Conservation (phyloP, 1,140 invertebrate genomes). For the Drosophila nasuta region DNA sequence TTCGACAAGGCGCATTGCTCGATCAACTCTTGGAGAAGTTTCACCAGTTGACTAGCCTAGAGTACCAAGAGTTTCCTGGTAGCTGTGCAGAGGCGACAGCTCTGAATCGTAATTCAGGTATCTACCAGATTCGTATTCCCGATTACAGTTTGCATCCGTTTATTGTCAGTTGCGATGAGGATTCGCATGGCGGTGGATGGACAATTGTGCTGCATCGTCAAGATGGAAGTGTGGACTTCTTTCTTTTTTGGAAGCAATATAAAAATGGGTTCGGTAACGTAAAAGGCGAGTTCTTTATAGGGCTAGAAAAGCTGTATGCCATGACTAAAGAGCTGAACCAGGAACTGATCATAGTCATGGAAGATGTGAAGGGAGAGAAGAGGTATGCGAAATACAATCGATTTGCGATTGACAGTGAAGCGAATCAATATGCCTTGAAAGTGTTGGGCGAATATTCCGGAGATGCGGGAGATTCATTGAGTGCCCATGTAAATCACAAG, state of each 20-base stretch:
- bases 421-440: slow-evolving; percentile 2
- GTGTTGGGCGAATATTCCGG: slow-evolving; percentile 32
- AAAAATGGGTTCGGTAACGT: slow-evolving; percentile 87
- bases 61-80: background rate
- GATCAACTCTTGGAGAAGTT: slow-evolving; percentile 8
- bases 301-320: slow-evolving; percentile 86
- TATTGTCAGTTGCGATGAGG: slow-evolving; percentile 29
- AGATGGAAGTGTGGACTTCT: slow-evolving; percentile 88
- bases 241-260: slow-evolving; percentile 87
- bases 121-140: slow-evolving; percentile 27
- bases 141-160: slow-evolving; percentile 19
- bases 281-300: slow-evolving; percentile 87
- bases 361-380: slow-evolving; percentile 11
- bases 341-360: slow-evolving; percentile 87
- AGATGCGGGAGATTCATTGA: slow-evolving; percentile 40
- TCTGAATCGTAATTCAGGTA: slow-evolving; percentile 10
- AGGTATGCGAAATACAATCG: slow-evolving; percentile 15
- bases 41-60: slow-evolving; percentile 6
- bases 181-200: slow-evolving; percentile 33
- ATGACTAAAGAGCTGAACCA: slow-evolving; percentile 87
- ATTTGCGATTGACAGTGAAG: slow-evolving; percentile 30
- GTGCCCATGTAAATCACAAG: slow-evolving; percentile 4
- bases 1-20: slow-evolving; percentile 8
- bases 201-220: slow-evolving; percentile 86
- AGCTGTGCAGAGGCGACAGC: slow-evolving; percentile 29